A percentile compares a stretch with the other conserved stretches of the same genome.
Conservation (phyloP, 2,113 vertebrate species). For the Archocentrus centrarchus region DNA sequence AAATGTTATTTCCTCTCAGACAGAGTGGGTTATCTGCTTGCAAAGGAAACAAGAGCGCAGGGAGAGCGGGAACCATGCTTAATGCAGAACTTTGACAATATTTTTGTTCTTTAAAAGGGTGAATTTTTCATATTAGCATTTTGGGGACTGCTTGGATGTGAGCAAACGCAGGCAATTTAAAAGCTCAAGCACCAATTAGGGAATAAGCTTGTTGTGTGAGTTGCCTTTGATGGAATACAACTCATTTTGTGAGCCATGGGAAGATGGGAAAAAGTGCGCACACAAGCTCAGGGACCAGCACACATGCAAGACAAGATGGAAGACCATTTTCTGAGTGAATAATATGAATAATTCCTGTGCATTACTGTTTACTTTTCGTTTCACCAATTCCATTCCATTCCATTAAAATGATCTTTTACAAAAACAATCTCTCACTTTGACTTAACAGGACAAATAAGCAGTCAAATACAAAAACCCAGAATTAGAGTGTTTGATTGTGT, state of each 20-base stretch:
- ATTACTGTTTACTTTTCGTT: neutral
- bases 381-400: neutral
- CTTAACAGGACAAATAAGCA: fast-evolving
- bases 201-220: constrained; percentile 56
- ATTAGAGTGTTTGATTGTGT: neutral
- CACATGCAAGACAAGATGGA: neutral
- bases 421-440: neutral
- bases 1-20: constrained; percentile 6
- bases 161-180: constrained; percentile 55
- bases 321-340: neutral
- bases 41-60: neutral
- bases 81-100: constrained; percentile 23
- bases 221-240: constrained; percentile 65
- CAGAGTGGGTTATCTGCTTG: neutral
- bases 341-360: neutral
- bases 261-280: constrained; percentile 19
- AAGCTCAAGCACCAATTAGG: constrained; percentile 71
- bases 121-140: constrained; percentile 28
- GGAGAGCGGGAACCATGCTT: neutral
- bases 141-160: constrained; percentile 29
- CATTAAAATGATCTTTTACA: neutral
- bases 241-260: constrained; percentile 47
- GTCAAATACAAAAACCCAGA: neutral
- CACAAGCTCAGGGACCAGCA: neutral
- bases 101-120: constrained; percentile 32